Percentiles rank a stretch among this genome's conserved stretches.
Conservation (phyloP, 2,113 vertebrate genomes). For the Eurypyga helias region DNA sequence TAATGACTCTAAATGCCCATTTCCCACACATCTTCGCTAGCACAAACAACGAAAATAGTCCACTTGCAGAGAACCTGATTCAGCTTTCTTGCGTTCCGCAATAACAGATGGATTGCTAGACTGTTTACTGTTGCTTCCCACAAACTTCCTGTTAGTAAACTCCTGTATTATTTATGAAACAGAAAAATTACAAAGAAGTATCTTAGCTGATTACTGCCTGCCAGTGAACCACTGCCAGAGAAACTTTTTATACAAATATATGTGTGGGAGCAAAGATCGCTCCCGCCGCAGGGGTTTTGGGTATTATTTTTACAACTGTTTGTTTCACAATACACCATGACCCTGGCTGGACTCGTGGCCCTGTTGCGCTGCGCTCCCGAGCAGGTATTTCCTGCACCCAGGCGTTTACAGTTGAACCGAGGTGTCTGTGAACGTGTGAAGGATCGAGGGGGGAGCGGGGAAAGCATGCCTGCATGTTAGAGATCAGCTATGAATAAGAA, state of each 20-base stretch:
- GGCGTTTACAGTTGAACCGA: neutral
- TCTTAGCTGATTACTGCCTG: constrained; percentile 74
- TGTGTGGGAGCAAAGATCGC: neutral
- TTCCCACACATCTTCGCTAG: constrained; percentile 64
- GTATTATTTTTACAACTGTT: neutral
- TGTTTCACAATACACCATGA: neutral
- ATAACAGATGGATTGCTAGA: constrained; percentile 82
- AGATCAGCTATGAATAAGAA: neutral
- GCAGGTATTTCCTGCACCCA: neutral
- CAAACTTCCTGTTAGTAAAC: constrained; percentile 83
- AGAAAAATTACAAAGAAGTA: constrained; percentile 79
- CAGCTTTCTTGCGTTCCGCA: constrained; percentile 77
- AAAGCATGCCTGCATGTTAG: neutral
- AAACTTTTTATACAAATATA: constrained; percentile 54
- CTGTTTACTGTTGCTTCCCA: constrained; percentile 81
- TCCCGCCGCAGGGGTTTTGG: neutral
- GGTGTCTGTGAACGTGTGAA: neutral
- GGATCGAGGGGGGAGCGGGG: accelerated
- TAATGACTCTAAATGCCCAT: constrained; percentile 60
- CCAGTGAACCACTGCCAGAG: constrained; percentile 68
- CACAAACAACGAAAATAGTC: constrained; percentile 63
- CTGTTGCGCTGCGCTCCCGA: neutral
- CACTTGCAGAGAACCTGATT: constrained; percentile 71
- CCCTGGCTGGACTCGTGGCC: neutral
- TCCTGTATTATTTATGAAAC: constrained; percentile 85